Base-by-base conservation (phyloP, 1,140 invertebrate species). In the Lysiphlebus fabarum region DNA sequence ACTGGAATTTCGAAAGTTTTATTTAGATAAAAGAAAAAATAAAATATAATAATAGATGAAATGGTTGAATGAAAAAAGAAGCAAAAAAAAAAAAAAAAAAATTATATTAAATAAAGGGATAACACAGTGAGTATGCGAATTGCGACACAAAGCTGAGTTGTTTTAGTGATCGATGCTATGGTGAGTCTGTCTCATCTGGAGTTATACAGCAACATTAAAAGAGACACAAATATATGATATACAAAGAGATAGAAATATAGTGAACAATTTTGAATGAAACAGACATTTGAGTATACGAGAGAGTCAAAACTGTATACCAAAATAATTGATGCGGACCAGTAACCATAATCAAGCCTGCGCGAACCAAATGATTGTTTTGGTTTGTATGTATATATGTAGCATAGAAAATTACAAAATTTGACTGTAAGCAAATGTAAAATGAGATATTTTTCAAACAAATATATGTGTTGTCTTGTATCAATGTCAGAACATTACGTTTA, bases 271-370 rank as follows among this genome's bases (percentile, higher is more conserved):
- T 42, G 49, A 14, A 48, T 26, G 38, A 59, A 34, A 5, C 37
- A 60, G 53, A 55, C 42, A 10, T n/a, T 55, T 60, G 50, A 53
- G 58, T 60, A 60, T 53, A 43, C 58, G 43, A 55, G n/a, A n/a
- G n/a, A n/a, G 58, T 59, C 58, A 59, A 51, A 51, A 54, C 51
- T 51, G 51, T 45, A 26, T 26, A 54, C 42, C 11, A 43, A 51
- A 59, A 59, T 59, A 59, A 59, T 59, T 59, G 58, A 59, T 59
- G 58, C 58, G 51, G 58, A 59, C 58, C 58, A 48, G 51, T 59
- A 59, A 41, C 58, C 51, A 59, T 59, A 59, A 59, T 59, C 58
- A 59, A 59, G 58, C 58, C 37, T 42, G 56, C 38, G 40, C 56
- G 48, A 49, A 36, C 36, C 36, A 36, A 51, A 51, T 37, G 12